Evolutionary conservation across 2,113 vertebrate species (phyloP), one percentile per base, ranked within the genome.

Genomic region (Gallinago jamesoni): DNA sequence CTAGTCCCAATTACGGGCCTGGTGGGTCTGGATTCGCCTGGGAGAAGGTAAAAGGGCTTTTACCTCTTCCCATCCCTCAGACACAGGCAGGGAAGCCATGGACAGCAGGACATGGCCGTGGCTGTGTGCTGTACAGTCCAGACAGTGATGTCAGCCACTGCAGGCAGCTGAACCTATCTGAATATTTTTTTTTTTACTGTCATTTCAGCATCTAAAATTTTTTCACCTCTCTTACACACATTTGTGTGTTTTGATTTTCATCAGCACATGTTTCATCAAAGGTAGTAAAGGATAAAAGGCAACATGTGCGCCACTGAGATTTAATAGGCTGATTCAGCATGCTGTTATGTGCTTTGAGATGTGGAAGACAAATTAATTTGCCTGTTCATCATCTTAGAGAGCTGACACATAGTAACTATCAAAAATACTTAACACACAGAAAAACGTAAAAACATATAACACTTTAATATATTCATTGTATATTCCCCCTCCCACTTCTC

Each of bases 11-110:
- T 97, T 97, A 96, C 2, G 2, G 74, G 69, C 66, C 81, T 91
- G 52, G 62, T 43, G 69, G 60, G 81, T 82, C 69, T 89, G 81
- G 73, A 75, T 91, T 94, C 62, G 62, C 77, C 45, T 83, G 53
- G 81, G 87, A 94, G 69, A 96, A 94, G 37, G 84, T 45, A 87
- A 93, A 94, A 96, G 70, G 56, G 76, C 35, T 91, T 95, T 89
- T 87, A 60, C 6, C 0, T 87, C 66, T 93, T 79, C 77, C 0
- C 1, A 1, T 73, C 69, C 33, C 70, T 91, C 48, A 73, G 74
- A 79, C 39, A 1, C 0, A 6, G 81, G 52, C 56, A 70, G 77
- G 23, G 81, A 20, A 77, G 64, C 79, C 24, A 2, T 1, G 47
- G 69, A 60, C 52, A 6, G 2, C 28, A 53, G 75, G 59, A 68